phyloP scores from a whole-genome alignment of 2,113 vertebrate species.

The Nycticryphes semicollaris region DNA sequence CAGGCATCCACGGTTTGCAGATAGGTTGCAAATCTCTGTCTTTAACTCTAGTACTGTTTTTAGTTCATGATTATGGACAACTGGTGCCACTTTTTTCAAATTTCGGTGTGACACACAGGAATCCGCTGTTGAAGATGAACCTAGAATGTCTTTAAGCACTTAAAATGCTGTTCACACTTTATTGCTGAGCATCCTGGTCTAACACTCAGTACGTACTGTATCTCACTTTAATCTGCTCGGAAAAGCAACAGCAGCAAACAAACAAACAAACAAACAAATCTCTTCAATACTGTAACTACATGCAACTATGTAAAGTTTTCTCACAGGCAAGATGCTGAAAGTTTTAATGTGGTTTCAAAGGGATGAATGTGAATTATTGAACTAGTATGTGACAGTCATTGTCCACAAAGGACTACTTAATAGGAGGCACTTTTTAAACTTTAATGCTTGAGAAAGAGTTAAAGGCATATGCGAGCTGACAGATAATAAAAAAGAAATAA shows the following conservation, averaged over 20 bases:
- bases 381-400: conserved; percentile 79
- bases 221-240: conserved; percentile 81
- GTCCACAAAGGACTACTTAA: conserved; percentile 81
- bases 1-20: conserved; percentile 51
- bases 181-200: conserved; percentile 82
- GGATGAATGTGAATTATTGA: conserved; percentile 83
- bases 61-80: conserved; percentile 78
- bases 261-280: conserved; percentile 66
- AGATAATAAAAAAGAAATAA: conserved; percentile 71
- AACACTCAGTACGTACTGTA: conserved; percentile 92
- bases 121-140: conserved; percentile 76
- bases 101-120: conserved; percentile 74
- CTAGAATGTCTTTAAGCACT: conserved; percentile 85
- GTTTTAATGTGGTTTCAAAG: conserved; percentile 83
- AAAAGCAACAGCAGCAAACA: conserved; percentile 62
- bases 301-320: conserved; percentile 76
- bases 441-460: conserved; percentile 77
- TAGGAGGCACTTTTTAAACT: conserved; percentile 83
- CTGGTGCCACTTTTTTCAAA: conserved; percentile 79
- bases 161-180: conserved; percentile 87
- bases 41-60: conserved; percentile 83
- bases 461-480: conserved; percentile 84
- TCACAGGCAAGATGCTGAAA: conserved; percentile 75
- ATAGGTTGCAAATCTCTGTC: conserved; percentile 73
- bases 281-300: conserved; percentile 89